phyloP scores from a whole-genome alignment of 2,797 vertebrate species.

The Ambastaia sidthimunki region DNA sequence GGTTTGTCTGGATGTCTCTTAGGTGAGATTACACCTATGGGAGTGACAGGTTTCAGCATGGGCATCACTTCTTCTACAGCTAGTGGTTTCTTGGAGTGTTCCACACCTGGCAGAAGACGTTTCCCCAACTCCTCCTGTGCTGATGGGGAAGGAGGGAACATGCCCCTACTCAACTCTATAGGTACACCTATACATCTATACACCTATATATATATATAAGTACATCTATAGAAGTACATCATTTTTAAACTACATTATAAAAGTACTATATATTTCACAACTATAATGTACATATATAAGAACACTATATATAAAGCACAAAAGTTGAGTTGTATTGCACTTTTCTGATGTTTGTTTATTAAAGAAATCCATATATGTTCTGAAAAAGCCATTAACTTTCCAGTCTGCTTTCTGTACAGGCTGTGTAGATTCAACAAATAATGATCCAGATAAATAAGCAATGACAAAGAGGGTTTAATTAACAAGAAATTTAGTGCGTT shows the following conservation, averaged over 20 bases:
- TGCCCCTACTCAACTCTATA: conserved; percentile 33
- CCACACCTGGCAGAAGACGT: conserved; percentile 43
- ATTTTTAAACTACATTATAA: too few species aligned
- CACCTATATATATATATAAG: too few species aligned
- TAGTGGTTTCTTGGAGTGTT: conserved; percentile 58
- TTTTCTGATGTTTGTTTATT: conserved; percentile 2
- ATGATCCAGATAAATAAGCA: conserved; percentile 1
- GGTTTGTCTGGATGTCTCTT: conserved; percentile 21
- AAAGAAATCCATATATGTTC: background rate
- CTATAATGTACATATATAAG: background rate
- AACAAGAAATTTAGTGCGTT: conserved; percentile 1
- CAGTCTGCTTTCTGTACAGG: background rate
- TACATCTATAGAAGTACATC: too few species aligned
- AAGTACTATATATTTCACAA: background rate
- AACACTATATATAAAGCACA: background rate
- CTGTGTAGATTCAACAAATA: conserved; percentile 24
- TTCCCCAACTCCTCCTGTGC: conserved; percentile 31
- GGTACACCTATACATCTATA: conserved; percentile 33
- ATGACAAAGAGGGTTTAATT: conserved; percentile 21
- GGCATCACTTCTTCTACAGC: conserved; percentile 59
- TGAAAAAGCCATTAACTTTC: background rate
- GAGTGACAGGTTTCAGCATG: conserved; percentile 66
- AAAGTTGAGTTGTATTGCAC: background rate
- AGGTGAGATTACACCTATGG: conserved; percentile 57
- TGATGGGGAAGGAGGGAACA: conserved; percentile 49